Percentiles rank a stretch among this genome's conserved stretches.
These are phyloP conservation scores for Drosophila eohydei DNA, from an alignment of 2,888 invertebrate species.

Conservation along the genomic window DNA sequence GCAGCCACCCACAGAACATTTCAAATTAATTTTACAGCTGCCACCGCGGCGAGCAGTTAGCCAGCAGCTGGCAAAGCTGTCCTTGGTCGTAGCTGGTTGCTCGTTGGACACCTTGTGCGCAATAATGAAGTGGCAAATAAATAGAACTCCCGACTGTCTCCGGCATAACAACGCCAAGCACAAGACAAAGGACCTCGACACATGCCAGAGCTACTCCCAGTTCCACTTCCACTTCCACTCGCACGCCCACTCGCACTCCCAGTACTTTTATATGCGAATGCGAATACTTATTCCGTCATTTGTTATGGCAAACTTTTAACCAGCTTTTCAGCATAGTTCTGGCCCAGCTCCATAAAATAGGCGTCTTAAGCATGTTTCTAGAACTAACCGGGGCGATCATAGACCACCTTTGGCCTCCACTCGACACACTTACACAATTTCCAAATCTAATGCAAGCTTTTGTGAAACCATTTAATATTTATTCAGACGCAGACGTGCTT, in stretches of 20 bases:
- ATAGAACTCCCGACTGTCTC: constrained; percentile 57
- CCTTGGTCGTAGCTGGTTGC: background rate
- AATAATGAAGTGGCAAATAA: constrained; percentile 76
- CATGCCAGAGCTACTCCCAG: constrained; percentile 21
- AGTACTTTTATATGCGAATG: constrained; percentile 58
- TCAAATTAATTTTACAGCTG: constrained; percentile 78
- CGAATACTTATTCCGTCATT: constrained; percentile 63
- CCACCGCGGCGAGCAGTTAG: constrained; percentile 45
- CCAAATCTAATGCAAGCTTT: constrained; percentile 9
- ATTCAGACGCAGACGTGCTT: constrained; percentile 10
- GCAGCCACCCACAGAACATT: constrained; percentile 50
- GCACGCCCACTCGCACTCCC: background rate
- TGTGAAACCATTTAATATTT: constrained; percentile 6
- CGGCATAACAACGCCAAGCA: constrained; percentile 25
- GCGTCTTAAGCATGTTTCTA: background rate
- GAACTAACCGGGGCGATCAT: background rate
- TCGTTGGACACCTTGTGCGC: constrained; percentile 51
- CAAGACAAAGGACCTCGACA: constrained; percentile 28
- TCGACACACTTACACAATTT: background rate
- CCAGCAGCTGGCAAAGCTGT: constrained; percentile 43
- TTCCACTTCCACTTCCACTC: too few species aligned
- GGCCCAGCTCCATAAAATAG: background rate
- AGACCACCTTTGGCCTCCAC: background rate
- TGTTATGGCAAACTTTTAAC: constrained; percentile 43
- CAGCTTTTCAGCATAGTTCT: constrained; percentile 13